A percentile compares a stretch with the other conserved stretches of the same genome.
Conservation (phyloP, 2,888 invertebrate species). For the Trypoxylon attenuatum region DNA sequence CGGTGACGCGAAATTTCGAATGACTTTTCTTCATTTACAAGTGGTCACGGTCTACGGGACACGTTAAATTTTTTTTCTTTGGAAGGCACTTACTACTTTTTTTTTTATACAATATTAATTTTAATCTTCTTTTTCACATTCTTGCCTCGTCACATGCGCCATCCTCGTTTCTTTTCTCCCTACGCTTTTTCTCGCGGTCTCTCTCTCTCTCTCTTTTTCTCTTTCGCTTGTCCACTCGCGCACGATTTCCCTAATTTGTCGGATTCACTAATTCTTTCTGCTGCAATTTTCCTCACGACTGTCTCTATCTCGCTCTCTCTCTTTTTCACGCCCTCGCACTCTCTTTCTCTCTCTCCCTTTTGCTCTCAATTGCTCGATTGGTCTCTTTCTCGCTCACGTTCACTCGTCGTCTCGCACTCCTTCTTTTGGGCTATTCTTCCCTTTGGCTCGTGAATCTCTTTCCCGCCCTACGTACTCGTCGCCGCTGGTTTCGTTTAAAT, state of each 20-base stretch:
- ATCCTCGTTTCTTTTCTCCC: constrained; percentile 44
- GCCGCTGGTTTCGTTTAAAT: constrained; percentile 42
- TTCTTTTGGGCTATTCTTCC: too few relatives aligned
- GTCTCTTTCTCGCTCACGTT: too few relatives aligned
- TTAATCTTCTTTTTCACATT: constrained; percentile 58
- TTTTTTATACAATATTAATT: constrained; percentile 80
- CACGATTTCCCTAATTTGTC: not conserved
- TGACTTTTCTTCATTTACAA: constrained; percentile 71
- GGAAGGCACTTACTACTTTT: constrained; percentile 90
- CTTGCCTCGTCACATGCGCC: constrained; percentile 51
- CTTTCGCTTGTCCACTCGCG: constrained; percentile 3
- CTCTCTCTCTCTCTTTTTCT: constrained; percentile 27
- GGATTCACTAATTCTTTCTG: constrained; percentile 34
- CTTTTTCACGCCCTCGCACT: constrained; percentile 2
- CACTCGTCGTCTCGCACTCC: too few relatives aligned
- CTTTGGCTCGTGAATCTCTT: constrained; percentile 23
- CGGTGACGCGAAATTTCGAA: constrained; percentile 67
- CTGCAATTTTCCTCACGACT: constrained; percentile 37
- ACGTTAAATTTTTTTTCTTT: constrained; percentile 74
- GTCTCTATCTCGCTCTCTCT: constrained; percentile 5
- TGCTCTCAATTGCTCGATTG: too few relatives aligned
- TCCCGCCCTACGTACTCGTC: constrained; percentile 14
- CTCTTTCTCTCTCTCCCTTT: constrained; percentile 12
- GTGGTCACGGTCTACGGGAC: constrained; percentile 75
- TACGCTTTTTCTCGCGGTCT: constrained; percentile 40